Evolutionary conservation across 2,888 invertebrate species (phyloP).

Genomic region (Oeneis ivallda): DNA sequence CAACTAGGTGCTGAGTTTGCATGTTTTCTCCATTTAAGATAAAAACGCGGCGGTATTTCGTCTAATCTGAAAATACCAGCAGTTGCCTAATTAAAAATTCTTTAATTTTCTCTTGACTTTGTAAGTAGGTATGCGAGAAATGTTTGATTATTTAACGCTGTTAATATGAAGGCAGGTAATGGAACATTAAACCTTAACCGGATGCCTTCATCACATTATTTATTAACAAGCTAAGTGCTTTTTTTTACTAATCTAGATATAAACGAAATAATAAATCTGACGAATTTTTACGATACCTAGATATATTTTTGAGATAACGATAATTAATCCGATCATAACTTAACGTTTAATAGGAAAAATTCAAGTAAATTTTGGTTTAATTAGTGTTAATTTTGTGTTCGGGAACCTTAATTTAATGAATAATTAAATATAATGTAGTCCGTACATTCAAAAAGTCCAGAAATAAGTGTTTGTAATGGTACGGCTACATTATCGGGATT

Average conservation of each 20-base stretch:
- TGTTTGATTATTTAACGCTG: constrained; percentile 66
- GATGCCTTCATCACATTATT: constrained; percentile 56
- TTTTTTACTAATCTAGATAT: constrained; percentile 24
- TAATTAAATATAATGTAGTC: neutral
- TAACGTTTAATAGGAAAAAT: neutral
- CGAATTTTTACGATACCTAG: neutral
- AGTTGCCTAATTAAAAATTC: constrained; percentile 72
- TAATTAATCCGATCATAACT: neutral
- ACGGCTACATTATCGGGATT: too few species aligned
- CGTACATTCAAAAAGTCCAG: neutral
- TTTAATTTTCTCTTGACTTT: constrained; percentile 65
- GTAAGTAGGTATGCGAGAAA: constrained; percentile 55
- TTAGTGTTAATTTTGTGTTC: neutral
- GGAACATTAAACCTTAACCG: constrained; percentile 48
- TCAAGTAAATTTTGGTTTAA: neutral
- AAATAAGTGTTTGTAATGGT: neutral
- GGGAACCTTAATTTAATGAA: neutral
- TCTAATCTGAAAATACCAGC: constrained; percentile 34
- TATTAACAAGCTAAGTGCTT: constrained; percentile 45
- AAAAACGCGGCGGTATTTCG: constrained; percentile 3
- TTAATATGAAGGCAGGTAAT: constrained; percentile 55
- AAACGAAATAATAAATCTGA: constrained; percentile 4
- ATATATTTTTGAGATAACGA: neutral
- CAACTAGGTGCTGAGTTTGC: neutral
- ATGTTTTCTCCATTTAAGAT: neutral